Percentiles rank a stretch among this genome's conserved stretches.
phyloP scores from a whole-genome alignment of 2,113 vertebrate genomes.

The Redunca redunca region DNA sequence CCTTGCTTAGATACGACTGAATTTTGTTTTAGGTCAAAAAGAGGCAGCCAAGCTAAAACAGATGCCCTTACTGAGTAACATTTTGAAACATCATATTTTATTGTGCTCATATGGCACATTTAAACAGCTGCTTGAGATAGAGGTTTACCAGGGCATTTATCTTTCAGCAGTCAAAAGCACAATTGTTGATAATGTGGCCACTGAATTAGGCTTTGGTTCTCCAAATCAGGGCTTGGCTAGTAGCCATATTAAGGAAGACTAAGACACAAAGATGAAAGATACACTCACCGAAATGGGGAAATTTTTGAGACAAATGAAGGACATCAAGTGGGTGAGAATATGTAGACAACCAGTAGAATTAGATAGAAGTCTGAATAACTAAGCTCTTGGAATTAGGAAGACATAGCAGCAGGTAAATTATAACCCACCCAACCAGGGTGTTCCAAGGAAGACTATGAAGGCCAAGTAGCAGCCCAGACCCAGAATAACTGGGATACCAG shows the following conservation, averaged over 20 bases:
- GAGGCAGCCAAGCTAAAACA: neutral
- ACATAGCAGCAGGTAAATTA: neutral
- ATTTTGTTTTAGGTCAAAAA: constrained; percentile 43
- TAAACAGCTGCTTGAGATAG: neutral
- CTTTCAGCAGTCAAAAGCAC: neutral
- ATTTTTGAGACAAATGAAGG: neutral
- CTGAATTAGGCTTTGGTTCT: neutral
- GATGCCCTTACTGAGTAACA: neutral
- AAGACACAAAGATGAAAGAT: neutral
- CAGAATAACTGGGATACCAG: neutral
- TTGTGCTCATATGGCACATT: neutral
- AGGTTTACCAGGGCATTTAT: neutral
- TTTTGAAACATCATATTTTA: neutral
- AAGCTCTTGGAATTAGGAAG: neutral
- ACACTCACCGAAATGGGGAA: neutral
- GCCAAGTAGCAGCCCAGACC: neutral
- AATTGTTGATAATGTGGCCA: neutral
- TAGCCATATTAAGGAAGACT: neutral
- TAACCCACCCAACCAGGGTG: neutral
- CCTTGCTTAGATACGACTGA: neutral
- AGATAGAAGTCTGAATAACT: neutral
- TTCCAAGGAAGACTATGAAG: neutral
- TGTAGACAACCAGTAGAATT: neutral
- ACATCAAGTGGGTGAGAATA: neutral
- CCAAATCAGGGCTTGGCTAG: neutral